phyloP scores from a whole-genome alignment of 2,113 vertebrate genomes.

The Macaca fascicularis region T2T-MFA8v1.1 NC_088377.1:195648001-195648500 shows the following conservation, averaged over 20 bases:
- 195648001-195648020: not conserved
- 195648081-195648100: not conserved
- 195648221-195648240: no score
- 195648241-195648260: fast-evolving
- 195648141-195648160: not conserved
- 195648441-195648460: not conserved
- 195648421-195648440: not conserved
- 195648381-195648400: not conserved
- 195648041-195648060: not conserved
- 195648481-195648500: fast-evolving
- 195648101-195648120: not conserved
- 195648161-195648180: not conserved
- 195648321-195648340: no score
- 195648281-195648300: not conserved
- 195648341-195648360: no score
- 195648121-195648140: fast-evolving
- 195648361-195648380: no score
- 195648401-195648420: no score
- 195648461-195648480: not conserved
- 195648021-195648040: not conserved
- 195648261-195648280: fast-evolving
- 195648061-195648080: not conserved
- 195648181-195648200: not conserved
- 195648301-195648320: fast-evolving
- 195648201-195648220: no score